Percentiles rank a stretch among this genome's conserved stretches.
These are phyloP conservation scores for Orthosia gothica DNA, from an alignment of 2,888 invertebrate genomes.

Conservation along the genomic window DNA sequence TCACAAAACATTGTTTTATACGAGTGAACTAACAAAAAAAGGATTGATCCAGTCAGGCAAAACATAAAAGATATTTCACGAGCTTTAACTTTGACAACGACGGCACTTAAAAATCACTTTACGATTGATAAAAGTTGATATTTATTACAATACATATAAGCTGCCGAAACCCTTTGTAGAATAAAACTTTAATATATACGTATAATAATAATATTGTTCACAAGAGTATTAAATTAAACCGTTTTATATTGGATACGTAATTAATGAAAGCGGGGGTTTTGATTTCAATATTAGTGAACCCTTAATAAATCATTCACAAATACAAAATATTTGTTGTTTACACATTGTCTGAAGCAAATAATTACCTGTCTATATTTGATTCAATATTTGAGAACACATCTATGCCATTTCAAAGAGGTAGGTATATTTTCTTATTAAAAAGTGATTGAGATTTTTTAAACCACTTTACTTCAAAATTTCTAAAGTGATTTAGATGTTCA, in stretches of 20 bases:
- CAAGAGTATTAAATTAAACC: background rate
- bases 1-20: background rate
- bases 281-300: background rate
- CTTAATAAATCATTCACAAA: background rate
- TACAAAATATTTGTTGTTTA: background rate
- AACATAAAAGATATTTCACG: constrained; percentile 15
- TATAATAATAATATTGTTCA: constrained; percentile 18
- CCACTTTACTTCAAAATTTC: background rate
- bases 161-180: background rate
- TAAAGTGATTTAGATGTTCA: background rate
- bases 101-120: constrained; percentile 23
- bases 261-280: background rate
- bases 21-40: background rate
- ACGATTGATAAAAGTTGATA: constrained; percentile 20
- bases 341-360: background rate
- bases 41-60: constrained; percentile 1
- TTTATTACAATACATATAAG: constrained; percentile 3
- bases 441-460: background rate
- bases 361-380: too few species aligned
- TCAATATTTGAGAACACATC: too few species aligned
- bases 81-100: constrained; percentile 17
- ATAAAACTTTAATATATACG: constrained; percentile 2
- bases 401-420: too few species aligned
- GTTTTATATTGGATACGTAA: background rate
- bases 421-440: too few species aligned